Base-by-base conservation (phyloP, 2,113 vertebrate genomes). In the Ornithorhynchus anatinus region DNA sequence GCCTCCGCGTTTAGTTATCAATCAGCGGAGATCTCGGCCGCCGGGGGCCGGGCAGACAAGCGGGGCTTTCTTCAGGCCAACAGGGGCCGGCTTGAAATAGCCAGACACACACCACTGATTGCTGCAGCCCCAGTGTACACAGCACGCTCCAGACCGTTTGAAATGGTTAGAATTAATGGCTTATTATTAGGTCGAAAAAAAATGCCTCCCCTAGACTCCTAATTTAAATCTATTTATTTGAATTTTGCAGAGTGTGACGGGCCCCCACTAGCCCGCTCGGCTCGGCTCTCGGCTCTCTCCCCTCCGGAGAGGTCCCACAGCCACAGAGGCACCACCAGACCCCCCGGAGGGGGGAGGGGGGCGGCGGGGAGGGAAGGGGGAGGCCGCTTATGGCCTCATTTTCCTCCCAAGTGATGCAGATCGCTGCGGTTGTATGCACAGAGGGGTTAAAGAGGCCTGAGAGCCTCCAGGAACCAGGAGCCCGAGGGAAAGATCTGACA, bases 11-110 rank as follows among this genome's bases (percentile, higher is more conserved):
- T 87, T 82, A 85, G 79, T 86, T 87, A 92, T 89, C 89, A 89
- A 86, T 91, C 89, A 91, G 42, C 84, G 20, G 78, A 54, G 75
- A 89, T 86, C 86, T 90, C 87, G 77, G 86, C 88, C 68, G 77
- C 83, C 86, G 78, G 77, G 86, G 77, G 78, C 58, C 78, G 62
- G 64, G 65, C 52, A 36, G 74, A 94, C 89, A 89, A 89, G 80
- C 86, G 85, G 86, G 80, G 85, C 91, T 92, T 92, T 92, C 91
- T 93, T 91, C 78, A 51, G 44, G 76, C 76, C 79, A 85, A 88
- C 78, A 80, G 88, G 86, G 86, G 86, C 85, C 82, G n/a, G 81
- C 91, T 87, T 91, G 84, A 88, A 92, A 89, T 80, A 89, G 81
- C 87, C 75, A 89, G 86, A 82, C 87, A 85, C 75, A 88, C 84